Evolutionary conservation across 2,113 vertebrate species (phyloP).

Genomic region (Lepidiolamprologus cunningtoni): DNA sequence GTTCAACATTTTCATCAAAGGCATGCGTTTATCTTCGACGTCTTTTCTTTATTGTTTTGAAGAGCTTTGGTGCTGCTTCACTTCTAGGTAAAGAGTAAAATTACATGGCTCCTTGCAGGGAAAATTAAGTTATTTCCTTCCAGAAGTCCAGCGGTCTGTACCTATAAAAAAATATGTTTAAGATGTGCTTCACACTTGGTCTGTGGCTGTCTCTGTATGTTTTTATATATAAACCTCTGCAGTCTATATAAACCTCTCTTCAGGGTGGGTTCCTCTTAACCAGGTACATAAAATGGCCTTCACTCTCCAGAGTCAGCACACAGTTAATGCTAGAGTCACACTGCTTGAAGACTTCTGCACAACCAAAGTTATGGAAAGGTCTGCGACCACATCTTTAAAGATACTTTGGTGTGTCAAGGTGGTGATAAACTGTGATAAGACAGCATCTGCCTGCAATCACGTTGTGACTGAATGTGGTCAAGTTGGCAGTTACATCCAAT

Average conservation of each 20-base stretch:
- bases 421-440: background rate
- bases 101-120: background rate
- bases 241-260: background rate
- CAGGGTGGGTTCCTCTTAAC: rapidly evolving
- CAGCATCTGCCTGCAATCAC: rapidly evolving
- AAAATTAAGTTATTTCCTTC: background rate
- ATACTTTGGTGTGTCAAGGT: background rate
- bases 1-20: background rate
- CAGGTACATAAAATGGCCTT: background rate
- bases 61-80: background rate
- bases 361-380: background rate
- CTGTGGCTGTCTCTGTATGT: background rate
- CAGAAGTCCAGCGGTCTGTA: background rate
- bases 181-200: background rate
- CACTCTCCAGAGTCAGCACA: background rate
- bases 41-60: rapidly evolving
- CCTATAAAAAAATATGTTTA: background rate
- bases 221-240: background rate
- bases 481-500: rapidly evolving
- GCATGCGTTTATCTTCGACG: rapidly evolving
- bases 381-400: background rate
- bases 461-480: rapidly evolving
- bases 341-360: background rate
- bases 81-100: background rate
- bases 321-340: background rate